Conservation (phyloP, 2,888 invertebrate species). For the Pegoplata infirma region DNA sequence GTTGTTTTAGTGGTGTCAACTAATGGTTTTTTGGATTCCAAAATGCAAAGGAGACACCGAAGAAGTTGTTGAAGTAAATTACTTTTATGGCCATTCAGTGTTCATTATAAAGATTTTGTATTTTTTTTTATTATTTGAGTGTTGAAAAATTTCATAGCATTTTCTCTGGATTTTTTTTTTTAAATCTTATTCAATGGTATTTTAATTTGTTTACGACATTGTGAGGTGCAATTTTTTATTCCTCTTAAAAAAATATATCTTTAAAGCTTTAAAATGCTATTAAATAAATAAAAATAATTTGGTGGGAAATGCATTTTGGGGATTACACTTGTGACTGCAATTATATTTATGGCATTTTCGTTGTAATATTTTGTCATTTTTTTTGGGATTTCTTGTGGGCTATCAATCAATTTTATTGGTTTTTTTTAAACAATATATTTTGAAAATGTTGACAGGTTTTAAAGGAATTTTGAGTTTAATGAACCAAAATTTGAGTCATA, state of each 20-base stretch:
- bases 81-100: conserved; percentile 48
- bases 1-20: conserved; percentile 69
- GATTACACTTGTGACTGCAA: conserved; percentile 61
- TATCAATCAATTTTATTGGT: conserved; percentile 61
- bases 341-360: conserved; percentile 52
- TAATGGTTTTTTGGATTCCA: conserved; percentile 66
- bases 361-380: conserved; percentile 74
- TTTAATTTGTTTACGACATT: conserved; percentile 59
- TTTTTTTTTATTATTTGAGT: conserved; percentile 50
- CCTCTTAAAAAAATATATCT: conserved; percentile 26
- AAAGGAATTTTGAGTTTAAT: not conserved
- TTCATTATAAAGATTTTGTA: conserved; percentile 40
- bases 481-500: too few species aligned
- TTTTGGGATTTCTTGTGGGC: conserved; percentile 48
- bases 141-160: conserved; percentile 47
- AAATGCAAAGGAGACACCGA: conserved; percentile 60
- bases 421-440: not conserved
- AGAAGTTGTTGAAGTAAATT: conserved; percentile 55
- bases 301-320: conserved; percentile 15
- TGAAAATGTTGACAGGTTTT: not conserved
- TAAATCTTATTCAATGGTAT: conserved; percentile 49
- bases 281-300: conserved; percentile 55
- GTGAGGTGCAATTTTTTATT: conserved; percentile 52
- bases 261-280: conserved; percentile 35
- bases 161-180: conserved; percentile 33